A percentile compares a stretch with the other conserved stretches of the same genome.
phyloP scores from a whole-genome alignment of 2,113 vertebrate species.

The Indri indri region DNA sequence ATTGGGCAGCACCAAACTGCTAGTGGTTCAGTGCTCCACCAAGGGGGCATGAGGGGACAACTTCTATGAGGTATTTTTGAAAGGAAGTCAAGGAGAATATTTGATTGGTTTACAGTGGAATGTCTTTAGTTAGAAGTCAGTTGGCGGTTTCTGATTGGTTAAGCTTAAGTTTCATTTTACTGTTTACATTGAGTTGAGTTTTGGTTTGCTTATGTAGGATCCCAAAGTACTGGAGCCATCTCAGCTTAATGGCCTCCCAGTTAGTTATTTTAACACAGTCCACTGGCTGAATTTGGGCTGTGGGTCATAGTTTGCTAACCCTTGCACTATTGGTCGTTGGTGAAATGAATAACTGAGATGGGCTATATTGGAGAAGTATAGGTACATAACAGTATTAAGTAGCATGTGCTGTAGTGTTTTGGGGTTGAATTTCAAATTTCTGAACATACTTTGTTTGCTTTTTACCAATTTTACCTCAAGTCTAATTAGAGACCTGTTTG shows the following conservation, averaged over 20 bases:
- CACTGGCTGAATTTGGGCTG: not conserved
- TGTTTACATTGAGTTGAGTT: not conserved
- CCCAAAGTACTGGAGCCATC: not conserved
- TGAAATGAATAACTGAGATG: not conserved
- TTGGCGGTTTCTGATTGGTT: not conserved
- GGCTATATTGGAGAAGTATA: not conserved
- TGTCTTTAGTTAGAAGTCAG: not conserved
- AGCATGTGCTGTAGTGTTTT: too few species aligned
- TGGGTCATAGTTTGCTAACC: not conserved
- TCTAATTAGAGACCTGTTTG: not conserved
- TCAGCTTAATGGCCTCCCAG: not conserved
- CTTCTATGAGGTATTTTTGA: not conserved
- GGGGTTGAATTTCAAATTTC: too few species aligned
- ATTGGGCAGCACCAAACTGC: not conserved
- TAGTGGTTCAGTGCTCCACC: not conserved
- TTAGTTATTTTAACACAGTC: not conserved
- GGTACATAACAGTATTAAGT: not conserved
- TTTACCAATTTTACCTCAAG: too few species aligned
- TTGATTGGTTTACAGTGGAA: not conserved
- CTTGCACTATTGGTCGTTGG: not conserved
- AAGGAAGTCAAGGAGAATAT: not conserved
- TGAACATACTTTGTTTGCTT: too few species aligned
- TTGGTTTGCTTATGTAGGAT: not conserved
- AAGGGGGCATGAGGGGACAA: too few species aligned
- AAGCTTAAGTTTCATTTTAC: not conserved